These are phyloP conservation scores for Seira ritae DNA, from an alignment of 2,888 invertebrate genomes.

Conservation along the genomic window DNA sequence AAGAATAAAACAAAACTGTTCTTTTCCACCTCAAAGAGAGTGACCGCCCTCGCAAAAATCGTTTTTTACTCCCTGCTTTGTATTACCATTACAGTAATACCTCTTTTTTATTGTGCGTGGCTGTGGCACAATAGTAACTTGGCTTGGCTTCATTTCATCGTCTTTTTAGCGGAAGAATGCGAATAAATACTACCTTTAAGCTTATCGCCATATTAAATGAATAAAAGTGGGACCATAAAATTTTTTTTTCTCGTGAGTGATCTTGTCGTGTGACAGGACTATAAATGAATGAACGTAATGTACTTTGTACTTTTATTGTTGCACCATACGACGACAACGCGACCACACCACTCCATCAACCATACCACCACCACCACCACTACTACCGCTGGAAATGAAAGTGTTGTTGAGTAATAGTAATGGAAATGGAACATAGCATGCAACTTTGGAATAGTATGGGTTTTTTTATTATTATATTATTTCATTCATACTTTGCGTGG, in stretches of 20 bases:
- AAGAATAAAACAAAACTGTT: neutral
- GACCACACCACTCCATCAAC: too few species aligned
- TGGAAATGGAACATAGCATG: neutral
- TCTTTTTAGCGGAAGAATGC: neutral
- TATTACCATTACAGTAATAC: conserved; percentile 12
- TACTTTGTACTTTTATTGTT: neutral
- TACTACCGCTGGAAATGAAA: neutral
- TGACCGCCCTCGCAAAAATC: conserved; percentile 9
- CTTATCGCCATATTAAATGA: conserved; percentile 6
- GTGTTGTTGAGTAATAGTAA: neutral
- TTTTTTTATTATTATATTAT: neutral
- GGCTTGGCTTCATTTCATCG: neutral
- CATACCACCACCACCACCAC: conserved; percentile 9
- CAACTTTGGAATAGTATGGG: neutral
- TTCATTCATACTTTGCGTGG: conserved; percentile 11
- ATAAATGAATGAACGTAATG: neutral
- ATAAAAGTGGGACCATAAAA: conserved; percentile 13
- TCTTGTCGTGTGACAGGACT: neutral
- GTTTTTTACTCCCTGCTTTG: neutral
- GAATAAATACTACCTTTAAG: neutral
- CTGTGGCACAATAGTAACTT: too few species aligned
- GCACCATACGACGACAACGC: neutral
- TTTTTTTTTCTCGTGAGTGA: neutral
- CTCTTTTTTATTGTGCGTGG: neutral
- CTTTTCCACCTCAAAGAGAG: neutral